Base-by-base conservation (phyloP, 1,140 invertebrate genomes). In the Steinernema feltiae region DNA sequence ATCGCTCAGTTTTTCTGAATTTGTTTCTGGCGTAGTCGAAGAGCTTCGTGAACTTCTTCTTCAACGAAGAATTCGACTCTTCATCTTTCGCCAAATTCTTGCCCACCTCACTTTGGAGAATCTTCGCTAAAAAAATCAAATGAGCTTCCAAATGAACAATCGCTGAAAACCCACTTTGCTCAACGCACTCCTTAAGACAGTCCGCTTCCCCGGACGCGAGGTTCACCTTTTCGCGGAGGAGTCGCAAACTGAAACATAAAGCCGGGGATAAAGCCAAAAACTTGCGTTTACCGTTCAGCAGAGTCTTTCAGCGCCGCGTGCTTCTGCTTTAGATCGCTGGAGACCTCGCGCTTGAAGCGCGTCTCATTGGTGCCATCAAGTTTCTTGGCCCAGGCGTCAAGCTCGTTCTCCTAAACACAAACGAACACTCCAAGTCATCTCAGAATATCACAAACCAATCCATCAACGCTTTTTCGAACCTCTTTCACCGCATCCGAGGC, bases 11-110 rank as follows among this genome's bases (percentile, higher is more conserved):
- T n/a, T 76, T 32, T 0, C 76, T 18, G 32, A 70, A 71, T 30
- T 24, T 35, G 30, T 78, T 78, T 32, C 72, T 71, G 0, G 63
- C 78, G 46, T 71, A 78, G 32, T 78, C 48, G 15, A 73, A 48
- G 30, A 80, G 77, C 75, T 73, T 78, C 27, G 46, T 73, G 31
- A 53, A 31, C 53, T 63, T 63, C 53, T 63, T 63, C 53, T 15
- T 63, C 2, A 63, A 21, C 24, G 12, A 7, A 63, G 53, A 15
- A 3, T 3, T 27, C 15, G 53, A 15, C 53, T 63, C 15, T 21
- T 63, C 53, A 27, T 21, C 7, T 27, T 15, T 27, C 15, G 53
- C 15, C 53, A 63, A 63, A 27, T 21, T 63, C 15, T 63, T 15
- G 53, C 3, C 7, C 12, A 63, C 24, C 24, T 63, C 24, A 15